Base-by-base conservation (phyloP, 2,113 vertebrate species). In the Phalacrocorax brasilianus region DNA sequence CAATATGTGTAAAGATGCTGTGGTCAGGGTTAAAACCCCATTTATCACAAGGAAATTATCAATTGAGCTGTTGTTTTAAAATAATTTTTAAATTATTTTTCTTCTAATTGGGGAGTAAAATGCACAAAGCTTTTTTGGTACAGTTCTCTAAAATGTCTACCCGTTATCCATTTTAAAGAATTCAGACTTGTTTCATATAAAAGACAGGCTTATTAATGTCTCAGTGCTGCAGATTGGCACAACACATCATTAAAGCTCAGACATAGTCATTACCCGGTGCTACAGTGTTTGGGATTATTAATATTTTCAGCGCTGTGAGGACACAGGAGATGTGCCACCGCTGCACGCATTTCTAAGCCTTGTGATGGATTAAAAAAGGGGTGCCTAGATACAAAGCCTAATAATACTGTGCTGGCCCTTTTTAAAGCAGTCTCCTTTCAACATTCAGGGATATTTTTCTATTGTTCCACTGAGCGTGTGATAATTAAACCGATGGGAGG, bases 221-320 rank as follows among this genome's bases (percentile, higher is more conserved):
- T 92, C 75, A 40, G 2, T 91, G 49, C 65, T 47, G 53, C 42
- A 93, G 92, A 95, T 91, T 97, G 95, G 92, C 89, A 65, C 4
- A 27, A 32, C 62, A 77, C 84, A 96, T 97, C 95, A 95, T 97
- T 97, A 97, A 96, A 96, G 81, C 70, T 94, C 94, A 94, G 94
- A 79, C 80, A 33, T 23, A 93, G 94, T 90, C 94, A 96, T 97
- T 97, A 95, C 65, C 56, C 68, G 6, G 4, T 82, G 81, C 75
- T 87, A 16, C 72, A 68, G 66, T 53, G 70, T 94, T 89, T 77
- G 38, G 38, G 49, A 74, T 95, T 93, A 94, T 95, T 97, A 95
- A 88, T 95, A 86, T 91, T 97, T 88, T 62, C 66, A 50, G 24
- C 5, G 16, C 71, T 76, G 1, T 26, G 72, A 96, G 90, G 88